Conservation (phyloP, 2,888 invertebrate species). For the Bursaphelenchus okinawaensis region DNA sequence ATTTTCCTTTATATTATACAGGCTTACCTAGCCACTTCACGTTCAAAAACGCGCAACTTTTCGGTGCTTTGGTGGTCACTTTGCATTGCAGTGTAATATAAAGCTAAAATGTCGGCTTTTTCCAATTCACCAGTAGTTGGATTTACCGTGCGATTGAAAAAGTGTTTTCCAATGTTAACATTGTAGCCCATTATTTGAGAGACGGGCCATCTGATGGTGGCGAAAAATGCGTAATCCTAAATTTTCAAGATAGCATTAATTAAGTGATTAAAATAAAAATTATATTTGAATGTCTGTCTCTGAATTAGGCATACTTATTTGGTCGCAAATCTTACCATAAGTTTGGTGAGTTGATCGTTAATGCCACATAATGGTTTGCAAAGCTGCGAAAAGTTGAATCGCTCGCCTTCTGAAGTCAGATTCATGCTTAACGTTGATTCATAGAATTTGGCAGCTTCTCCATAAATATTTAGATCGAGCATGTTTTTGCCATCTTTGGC, state of each 20-base stretch:
- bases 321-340: constrained; percentile 19
- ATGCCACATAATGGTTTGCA: constrained; percentile 32
- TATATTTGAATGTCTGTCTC: neutral
- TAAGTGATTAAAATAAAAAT: neutral
- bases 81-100: constrained; percentile 28
- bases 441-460: constrained; percentile 26
- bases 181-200: constrained; percentile 26
- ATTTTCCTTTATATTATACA: neutral
- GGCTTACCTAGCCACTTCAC: constrained; percentile 16
- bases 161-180: constrained; percentile 34
- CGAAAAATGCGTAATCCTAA: constrained; percentile 22
- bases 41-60: constrained; percentile 21
- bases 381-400: constrained; percentile 19
- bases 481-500: constrained; percentile 18
- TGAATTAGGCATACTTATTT: neutral
- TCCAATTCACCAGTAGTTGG: constrained; percentile 14
- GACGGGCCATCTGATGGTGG: constrained; percentile 24
- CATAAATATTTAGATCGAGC: constrained; percentile 18
- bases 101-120: constrained; percentile 25
- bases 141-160: constrained; percentile 25
- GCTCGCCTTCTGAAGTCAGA: constrained; percentile 7
- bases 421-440: constrained; percentile 15
- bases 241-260: neutral
- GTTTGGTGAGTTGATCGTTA: constrained; percentile 27
- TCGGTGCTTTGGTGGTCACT: constrained; percentile 1